Base-by-base conservation (phyloP, 2,888 invertebrate species). In the Malthinus seriepunctatus region DNA sequence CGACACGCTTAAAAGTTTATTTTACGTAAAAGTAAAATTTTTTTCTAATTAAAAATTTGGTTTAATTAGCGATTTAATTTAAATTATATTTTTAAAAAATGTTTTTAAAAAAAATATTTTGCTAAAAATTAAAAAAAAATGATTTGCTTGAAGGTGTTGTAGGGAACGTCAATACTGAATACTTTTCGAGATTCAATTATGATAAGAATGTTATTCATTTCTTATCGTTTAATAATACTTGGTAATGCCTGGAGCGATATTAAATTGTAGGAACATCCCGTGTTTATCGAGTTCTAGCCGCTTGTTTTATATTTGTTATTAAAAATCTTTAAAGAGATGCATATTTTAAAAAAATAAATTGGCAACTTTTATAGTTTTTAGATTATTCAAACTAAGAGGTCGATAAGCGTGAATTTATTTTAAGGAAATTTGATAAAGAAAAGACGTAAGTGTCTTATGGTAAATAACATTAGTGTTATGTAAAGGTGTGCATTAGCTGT, bases 161-260 rank as follows among this genome's bases (percentile, higher is more conserved):
- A 45, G 51, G 8, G 34, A 55, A 51, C 51, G 42, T 60, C 47
- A 60, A 55, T 53, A 48, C 51, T 11, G 46, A 50, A 62, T 45
- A 55, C 55, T 72, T 73, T 73, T 69, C 63, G 63, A 75, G 77
- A 78, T 78, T 78, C 77, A 78, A 78, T 78, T 78, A 78, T 66
- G 78, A 78, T 78, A 78, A 76, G 69, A 63, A 63, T 69, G 71
- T 75, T 73, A 73, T 74, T 74, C 69, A 62, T 68, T 67, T 67
- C 72, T 75, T 76, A 76, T 76, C 76, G 74, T 70, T 73, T 72
- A 72, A 76, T 75, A 75, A 75, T 76, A 74, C 70, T 68, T 63
- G 64, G 71, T 71, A 72, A 72, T 71, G 71, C 64, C 62, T 66
- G 60, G 64, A 62, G 65, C 69, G 69, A 62, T 69, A 68, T 68